Evolutionary conservation across 2,888 invertebrate species (phyloP).

Genomic region (Acanthosepion lycidas): DNA sequence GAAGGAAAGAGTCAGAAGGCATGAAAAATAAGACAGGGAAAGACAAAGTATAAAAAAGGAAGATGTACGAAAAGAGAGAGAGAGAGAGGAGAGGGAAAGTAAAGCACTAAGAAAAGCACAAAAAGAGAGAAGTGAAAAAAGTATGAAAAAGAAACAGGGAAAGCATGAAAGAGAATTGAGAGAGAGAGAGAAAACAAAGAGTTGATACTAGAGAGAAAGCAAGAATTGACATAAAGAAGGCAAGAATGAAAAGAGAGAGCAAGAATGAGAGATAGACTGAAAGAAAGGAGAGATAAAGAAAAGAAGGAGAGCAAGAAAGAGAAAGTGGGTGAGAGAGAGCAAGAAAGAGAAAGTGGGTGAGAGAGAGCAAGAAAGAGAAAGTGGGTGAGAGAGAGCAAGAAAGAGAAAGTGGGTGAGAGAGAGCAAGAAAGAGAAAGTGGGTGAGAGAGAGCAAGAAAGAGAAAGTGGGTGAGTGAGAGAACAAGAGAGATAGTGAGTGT

Average conservation of each 20-base stretch:
- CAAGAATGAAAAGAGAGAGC: not conserved
- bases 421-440: not conserved
- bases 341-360: not conserved
- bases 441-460: not conserved
- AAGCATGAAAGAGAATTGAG: not conserved
- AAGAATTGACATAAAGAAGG: not conserved
- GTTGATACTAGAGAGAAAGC: not conserved
- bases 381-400: not conserved
- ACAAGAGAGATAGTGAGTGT: too few relatives aligned
- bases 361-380: too few relatives aligned
- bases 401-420: not conserved
- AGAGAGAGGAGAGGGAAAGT: not conserved
- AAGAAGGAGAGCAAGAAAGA: not conserved
- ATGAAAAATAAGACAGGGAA: not conserved
- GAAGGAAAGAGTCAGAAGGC: not conserved
- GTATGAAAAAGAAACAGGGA: too few relatives aligned
- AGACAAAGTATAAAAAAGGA: not conserved
- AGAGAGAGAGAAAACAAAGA: not conserved
- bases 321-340: not conserved
- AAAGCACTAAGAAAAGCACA: too few relatives aligned
- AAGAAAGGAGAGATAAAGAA: not conserved
- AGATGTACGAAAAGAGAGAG: not conserved
- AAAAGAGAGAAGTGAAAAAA: not conserved
- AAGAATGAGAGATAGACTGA: not conserved
- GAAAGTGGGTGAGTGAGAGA: not conserved